A percentile compares a stretch with the other conserved stretches of the same genome.
Evolutionary conservation across 1,140 invertebrate genomes (phyloP).

Genomic region (Drosophila serrata): DNA sequence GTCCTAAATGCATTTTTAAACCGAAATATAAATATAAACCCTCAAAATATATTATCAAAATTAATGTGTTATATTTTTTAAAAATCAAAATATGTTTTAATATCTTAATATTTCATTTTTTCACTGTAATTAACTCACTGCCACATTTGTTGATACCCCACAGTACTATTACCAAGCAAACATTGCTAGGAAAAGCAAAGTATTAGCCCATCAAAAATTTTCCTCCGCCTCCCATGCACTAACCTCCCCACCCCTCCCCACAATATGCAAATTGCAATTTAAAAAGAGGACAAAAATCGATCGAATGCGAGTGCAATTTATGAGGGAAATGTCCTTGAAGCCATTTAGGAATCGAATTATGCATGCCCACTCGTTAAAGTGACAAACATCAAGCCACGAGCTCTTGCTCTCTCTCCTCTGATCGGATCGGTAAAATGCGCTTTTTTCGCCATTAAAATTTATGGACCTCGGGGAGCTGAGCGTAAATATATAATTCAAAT

Average conservation of each 20-base stretch:
- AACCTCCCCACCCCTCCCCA: background rate
- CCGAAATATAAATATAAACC: too few relatives aligned
- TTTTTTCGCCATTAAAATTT: conserved; percentile 83
- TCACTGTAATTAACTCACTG: background rate
- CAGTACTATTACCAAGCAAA: background rate
- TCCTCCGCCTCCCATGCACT: background rate
- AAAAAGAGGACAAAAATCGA: conserved; percentile 53
- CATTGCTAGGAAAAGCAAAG: background rate
- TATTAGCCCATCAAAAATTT: conserved; percentile 8
- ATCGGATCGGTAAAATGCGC: conserved; percentile 54
- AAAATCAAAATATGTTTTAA: background rate
- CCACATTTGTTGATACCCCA: background rate
- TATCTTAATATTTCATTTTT: accelerated
- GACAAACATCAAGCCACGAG: conserved; percentile 50
- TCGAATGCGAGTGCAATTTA: conserved; percentile 46
- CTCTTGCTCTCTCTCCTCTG: too few relatives aligned
- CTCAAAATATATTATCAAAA: background rate
- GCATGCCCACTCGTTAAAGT: conserved; percentile 78
- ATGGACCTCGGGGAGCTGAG: conserved; percentile 43
- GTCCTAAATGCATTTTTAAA: background rate
- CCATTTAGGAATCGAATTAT: conserved; percentile 77
- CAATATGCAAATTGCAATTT: conserved; percentile 61
- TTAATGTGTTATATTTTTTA: background rate
- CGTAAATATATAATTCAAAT: background rate
- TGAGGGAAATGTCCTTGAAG: conserved; percentile 62